phyloP scores from a whole-genome alignment of 2,797 vertebrate species.

The Lutjanus argentimaculatus region DNA sequence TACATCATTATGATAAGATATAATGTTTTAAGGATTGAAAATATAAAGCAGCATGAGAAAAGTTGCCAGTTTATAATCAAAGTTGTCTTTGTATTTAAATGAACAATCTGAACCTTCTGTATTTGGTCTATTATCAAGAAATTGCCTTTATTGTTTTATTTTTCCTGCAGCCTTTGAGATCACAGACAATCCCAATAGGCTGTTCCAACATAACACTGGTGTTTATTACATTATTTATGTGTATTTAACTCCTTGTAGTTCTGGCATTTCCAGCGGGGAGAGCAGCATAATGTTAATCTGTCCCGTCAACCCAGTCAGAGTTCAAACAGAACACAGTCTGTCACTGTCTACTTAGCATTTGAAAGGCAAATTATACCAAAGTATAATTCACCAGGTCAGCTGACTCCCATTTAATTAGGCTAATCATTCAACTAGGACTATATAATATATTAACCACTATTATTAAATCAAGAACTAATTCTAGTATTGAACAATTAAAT shows the following conservation, averaged over 20 bases:
- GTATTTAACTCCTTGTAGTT: background rate
- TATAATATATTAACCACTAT: background rate
- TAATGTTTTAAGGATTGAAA: background rate
- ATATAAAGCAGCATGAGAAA: slow-evolving; percentile 1
- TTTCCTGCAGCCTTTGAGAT: background rate
- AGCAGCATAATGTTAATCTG: slow-evolving; percentile 17
- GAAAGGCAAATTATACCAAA: slow-evolving; percentile 8
- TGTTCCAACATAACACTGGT: background rate
- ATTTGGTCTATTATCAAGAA: background rate
- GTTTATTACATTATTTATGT: background rate
- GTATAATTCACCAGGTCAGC: slow-evolving; percentile 12
- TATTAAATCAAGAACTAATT: slow-evolving; percentile 10
- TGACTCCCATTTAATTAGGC: slow-evolving; percentile 17
- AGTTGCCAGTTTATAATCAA: background rate
- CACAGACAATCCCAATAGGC: background rate
- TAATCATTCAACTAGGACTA: slow-evolving; percentile 7
- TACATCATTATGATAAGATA: no score
- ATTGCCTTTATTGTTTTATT: background rate
- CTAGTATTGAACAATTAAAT: background rate
- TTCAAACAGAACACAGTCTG: slow-evolving; percentile 15
- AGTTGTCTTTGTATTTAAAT: background rate
- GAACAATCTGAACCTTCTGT: background rate
- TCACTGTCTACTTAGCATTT: slow-evolving; percentile 16
- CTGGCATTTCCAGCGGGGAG: background rate
- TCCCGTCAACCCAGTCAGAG: background rate